phyloP scores from a whole-genome alignment of 2,888 invertebrate species.

The Colostygia pectinataria region DNA sequence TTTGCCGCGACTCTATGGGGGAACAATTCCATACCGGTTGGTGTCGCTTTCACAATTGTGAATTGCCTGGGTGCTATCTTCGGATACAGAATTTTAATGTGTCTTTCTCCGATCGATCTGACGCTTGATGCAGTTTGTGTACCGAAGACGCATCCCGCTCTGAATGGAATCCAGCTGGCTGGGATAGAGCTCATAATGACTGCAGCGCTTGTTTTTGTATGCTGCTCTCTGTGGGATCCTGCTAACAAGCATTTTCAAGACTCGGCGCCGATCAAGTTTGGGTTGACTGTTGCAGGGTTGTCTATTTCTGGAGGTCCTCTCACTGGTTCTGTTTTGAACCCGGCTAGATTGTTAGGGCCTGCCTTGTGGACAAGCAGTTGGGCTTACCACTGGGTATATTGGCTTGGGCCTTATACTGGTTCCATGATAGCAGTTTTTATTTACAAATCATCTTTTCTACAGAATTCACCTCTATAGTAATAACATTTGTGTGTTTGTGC shows the following conservation, averaged over 20 bases:
- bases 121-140: conserved; percentile 81
- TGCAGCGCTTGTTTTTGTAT: conserved; percentile 84
- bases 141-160: conserved; percentile 78
- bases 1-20: conserved; percentile 85
- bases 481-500: no score
- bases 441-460: conserved; percentile 51
- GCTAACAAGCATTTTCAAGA: conserved; percentile 85
- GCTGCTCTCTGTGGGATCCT: conserved; percentile 89
- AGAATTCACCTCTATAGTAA: not conserved
- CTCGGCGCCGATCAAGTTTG: conserved; percentile 86
- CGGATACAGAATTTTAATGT: conserved; percentile 85
- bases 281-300: conserved; percentile 85
- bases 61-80: conserved; percentile 86
- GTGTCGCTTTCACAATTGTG: conserved; percentile 83
- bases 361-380: conserved; percentile 87
- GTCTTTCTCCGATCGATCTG: conserved; percentile 70
- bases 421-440: conserved; percentile 52
- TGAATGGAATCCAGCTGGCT: conserved; percentile 79
- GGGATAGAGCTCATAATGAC: conserved; percentile 86
- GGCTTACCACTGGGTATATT: conserved; percentile 86
- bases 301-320: conserved; percentile 86
- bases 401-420: conserved; percentile 75
- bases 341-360: conserved; percentile 56
- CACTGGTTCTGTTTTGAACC: conserved; percentile 64
- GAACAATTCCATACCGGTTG: conserved; percentile 77